Base-by-base conservation (phyloP, 2,888 invertebrate species). In the Macroteleia sp. region DNA sequence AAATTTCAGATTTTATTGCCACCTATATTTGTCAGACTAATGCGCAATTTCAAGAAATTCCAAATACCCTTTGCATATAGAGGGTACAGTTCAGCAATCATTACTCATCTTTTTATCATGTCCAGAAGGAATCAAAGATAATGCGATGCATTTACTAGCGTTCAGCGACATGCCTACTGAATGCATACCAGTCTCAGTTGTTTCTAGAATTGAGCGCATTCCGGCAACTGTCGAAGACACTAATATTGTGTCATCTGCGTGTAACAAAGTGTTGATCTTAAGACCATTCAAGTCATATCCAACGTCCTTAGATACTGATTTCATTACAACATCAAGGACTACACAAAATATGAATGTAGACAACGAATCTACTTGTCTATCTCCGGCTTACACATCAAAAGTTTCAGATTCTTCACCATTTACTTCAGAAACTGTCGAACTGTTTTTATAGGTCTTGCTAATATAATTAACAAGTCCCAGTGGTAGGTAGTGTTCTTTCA, bases 181-280 rank as follows among this genome's bases (percentile, higher is more conserved):
- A n/a, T n/a, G n/a, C n/a, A n/a, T n/a, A n/a, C n/a, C n/a, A n/a
- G n/a, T n/a, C n/a, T n/a, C n/a, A n/a, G n/a, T n/a, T n/a, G n/a
- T n/a, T n/a, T n/a, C n/a, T n/a, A n/a, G n/a, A n/a, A n/a, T n/a
- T n/a, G n/a, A n/a, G n/a, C n/a, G n/a, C n/a, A n/a, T n/a, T n/a
- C n/a, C n/a, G n/a, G n/a, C n/a, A n/a, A n/a, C n/a, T 9, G 90
- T 85, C 0, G 87, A 82, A 14, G 88, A 80, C 4, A 89, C 30
- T 9, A 91, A 78, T 22, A 89, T 69, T 0, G 90, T 52, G 80
- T 91, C 91, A 32, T 92, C 92, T 0, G 91, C 91, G 16, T 74
- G 92, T 1, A 56, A 8, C 0, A 69, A 9, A 0, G 28, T 14
- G 14, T 57, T 69, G 0, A 50, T 14, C 1, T 17, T 10, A 0